Evolutionary conservation across 1,140 invertebrate species (phyloP), one percentile per base, ranked within the genome.

Genomic region (Brachionus rotundiformis): DNA sequence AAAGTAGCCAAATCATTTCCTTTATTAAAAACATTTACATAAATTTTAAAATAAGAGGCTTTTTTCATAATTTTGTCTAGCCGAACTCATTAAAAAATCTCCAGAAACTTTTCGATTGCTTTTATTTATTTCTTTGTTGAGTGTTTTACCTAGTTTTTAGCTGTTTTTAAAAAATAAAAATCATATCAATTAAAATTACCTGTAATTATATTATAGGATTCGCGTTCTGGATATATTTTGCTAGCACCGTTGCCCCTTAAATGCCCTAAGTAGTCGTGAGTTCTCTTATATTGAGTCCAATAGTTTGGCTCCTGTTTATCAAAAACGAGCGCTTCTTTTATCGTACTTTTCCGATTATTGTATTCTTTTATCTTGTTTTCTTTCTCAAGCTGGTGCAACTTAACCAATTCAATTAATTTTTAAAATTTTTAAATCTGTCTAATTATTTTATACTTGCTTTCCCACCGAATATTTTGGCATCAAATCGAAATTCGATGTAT

Each of bases 231-330:
- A 79, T 59, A 79, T 23, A 19, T 11, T 79, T 41, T 54, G 7
- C 8, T 19, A 59, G 31, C 76, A 7, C 76, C 76, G 19, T 33
- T 8, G 7, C 47, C 76, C 59, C 76, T 54, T 5, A 59, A 27
- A 59, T 54, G 47, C 3, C 76, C 76, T 39, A 79, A 59, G 59
- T 79, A 79, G 29, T 59, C 76, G n/a, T 79, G 76, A 8, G 47
- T 59, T 23, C 76, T 47, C 41, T 79, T 79, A 63, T 79, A 79
- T 27, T 79, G 76, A 11, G 76, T 79, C 76, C 76, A 79, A 79
- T 36, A 79, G 25, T 79, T 63, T 11, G 76, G 47, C 19, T 49
- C 44, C n/a, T 54, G 29, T 23, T 54, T 41, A 29, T 63, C 59
- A 33, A 63, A 11, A 27, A 59, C 19, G 11, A 79, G 19, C 10